Evolutionary conservation across 2,888 invertebrate species (phyloP).

Genomic region (Leucophenga montana): DNA sequence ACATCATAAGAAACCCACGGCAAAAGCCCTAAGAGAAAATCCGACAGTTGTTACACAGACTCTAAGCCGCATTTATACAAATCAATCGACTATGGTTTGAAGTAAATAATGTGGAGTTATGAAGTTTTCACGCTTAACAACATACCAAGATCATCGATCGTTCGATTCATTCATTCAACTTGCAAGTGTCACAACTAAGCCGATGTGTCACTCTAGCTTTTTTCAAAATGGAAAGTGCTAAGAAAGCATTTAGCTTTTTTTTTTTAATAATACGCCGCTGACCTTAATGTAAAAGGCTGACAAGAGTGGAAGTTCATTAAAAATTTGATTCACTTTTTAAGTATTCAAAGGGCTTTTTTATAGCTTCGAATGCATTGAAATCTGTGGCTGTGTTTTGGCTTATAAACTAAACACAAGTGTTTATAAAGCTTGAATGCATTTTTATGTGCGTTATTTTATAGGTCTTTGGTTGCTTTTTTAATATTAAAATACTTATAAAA

Average conservation of each 20-base stretch:
- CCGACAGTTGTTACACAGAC: background rate
- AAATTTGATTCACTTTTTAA: background rate
- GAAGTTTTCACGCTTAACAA: constrained; percentile 12
- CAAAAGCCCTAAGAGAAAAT: background rate
- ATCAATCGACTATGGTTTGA: constrained; percentile 17
- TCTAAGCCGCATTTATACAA: background rate
- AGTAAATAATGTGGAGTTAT: background rate
- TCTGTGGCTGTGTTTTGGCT: too few relatives aligned
- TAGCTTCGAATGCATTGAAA: too few relatives aligned
- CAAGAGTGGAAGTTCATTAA: constrained; percentile 18
- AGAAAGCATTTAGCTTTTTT: constrained; percentile 14
- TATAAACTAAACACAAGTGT: constrained; percentile 3
- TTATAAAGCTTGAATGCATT: constrained; percentile 2
- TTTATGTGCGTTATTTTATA: background rate
- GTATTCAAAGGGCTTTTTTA: too few relatives aligned
- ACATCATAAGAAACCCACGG: background rate
- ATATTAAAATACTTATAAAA: background rate
- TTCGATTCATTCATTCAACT: too few relatives aligned
- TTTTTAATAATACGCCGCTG: background rate
- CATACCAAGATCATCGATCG: background rate
- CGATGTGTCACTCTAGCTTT: constrained; percentile 1
- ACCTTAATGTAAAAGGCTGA: background rate
- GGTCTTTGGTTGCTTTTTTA: constrained; percentile 2
- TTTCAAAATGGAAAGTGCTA: constrained; percentile 16
- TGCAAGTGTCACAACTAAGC: background rate